Base-by-base conservation (phyloP, 2,797 vertebrate genomes). In the Macropus fuliginosus region DNA sequence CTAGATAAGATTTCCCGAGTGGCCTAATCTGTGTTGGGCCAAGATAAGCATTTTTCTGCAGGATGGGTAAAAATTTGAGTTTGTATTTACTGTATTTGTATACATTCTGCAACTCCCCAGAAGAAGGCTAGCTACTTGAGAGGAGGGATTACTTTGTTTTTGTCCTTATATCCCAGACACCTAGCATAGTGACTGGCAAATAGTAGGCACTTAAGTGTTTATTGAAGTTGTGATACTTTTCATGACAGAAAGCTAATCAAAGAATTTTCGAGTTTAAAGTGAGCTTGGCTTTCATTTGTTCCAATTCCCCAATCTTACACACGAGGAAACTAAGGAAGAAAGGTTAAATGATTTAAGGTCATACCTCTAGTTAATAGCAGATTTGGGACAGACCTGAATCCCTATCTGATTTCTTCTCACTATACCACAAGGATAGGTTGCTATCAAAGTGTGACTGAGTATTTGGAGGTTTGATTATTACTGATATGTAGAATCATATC, bases 21-120 rank as follows among this genome's bases (percentile, higher is more conserved):
- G n/a, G 89, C 91, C 90, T 93, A 62, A 74, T 95, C 94, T 92
- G 91, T 91, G 92, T 97, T 9, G 21, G 2, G 21, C 3, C 59
- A 95, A 52, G 55, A 93, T 50, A 94, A 91, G 5, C 11, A 50
- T 92, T 95, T 96, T 96, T 96, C n/a, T 91, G 13, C 91, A 92
- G 27, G 40, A n/a, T 93, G 87, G 40, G 52, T 92, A 95, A 95
- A 95, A 91, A 94, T 96, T 93, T 97, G 57, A 92, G 40, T 93
- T 87, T 87, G 9, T 50, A 12, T 87, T 87, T 87, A 27, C 3
- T 52, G 50, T 50, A 40, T 81, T 81, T 81, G 18, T 81, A 9
- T 81, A 40, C 4, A 81, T 81, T 81, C n/a, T 40, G n/a, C 2
- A 21, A 8, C 18, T 40, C 11, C n/a, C 66, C 18, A 46, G 66